A percentile compares a stretch with the other conserved stretches of the same genome.
Conservation (phyloP, 2,888 invertebrate species). For the Acanthoscelides obtectus region DNA sequence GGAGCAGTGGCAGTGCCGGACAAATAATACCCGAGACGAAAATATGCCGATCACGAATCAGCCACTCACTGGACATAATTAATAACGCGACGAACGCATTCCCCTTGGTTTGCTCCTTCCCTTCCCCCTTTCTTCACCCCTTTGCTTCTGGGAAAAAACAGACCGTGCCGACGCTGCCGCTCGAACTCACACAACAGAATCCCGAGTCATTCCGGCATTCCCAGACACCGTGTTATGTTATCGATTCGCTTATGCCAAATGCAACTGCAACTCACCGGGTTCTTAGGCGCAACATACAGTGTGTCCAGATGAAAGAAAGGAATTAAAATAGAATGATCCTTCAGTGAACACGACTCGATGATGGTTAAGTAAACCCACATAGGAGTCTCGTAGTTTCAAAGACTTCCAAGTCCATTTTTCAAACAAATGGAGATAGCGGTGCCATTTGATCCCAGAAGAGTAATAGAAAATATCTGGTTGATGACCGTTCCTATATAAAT, state of each 20-base stretch:
- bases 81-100: background rate
- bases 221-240: slow-evolving; percentile 28
- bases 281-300: background rate
- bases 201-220: slow-evolving; percentile 24
- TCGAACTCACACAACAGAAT: slow-evolving; percentile 10
- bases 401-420: too few relatives aligned
- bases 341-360: too few relatives aligned
- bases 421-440: too few relatives aligned
- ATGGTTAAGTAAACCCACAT: too few relatives aligned
- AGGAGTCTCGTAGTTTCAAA: too few relatives aligned
- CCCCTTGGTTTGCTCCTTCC: background rate
- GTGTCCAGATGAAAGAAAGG: background rate
- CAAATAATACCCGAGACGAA: background rate
- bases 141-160: background rate
- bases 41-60: background rate
- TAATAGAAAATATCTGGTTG: too few relatives aligned
- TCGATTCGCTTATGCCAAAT: slow-evolving; percentile 25
- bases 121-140: too few relatives aligned
- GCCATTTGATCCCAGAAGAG: too few relatives aligned
- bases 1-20: background rate
- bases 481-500: too few relatives aligned
- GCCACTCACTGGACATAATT: background rate
- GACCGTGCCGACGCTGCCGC: slow-evolving; percentile 2
- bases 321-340: too few relatives aligned
- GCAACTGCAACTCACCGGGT: slow-evolving; percentile 20